phyloP scores from a whole-genome alignment of 2,113 vertebrate species.

The Morone chrysops region DNA sequence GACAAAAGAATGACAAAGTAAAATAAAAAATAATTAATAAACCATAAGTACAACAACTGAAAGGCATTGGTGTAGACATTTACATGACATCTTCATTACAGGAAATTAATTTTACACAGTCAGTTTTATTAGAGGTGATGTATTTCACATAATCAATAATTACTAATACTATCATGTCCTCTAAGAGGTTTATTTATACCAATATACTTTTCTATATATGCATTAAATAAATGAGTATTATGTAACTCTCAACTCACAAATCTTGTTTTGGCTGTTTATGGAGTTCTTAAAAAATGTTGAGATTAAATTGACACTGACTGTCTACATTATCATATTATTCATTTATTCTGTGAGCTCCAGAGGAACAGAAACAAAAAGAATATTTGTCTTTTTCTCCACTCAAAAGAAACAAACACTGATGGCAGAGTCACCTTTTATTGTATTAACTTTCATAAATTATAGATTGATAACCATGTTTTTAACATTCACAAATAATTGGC shows the following conservation, averaged over 20 bases:
- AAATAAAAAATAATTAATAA: too few species aligned
- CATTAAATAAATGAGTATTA: not conserved
- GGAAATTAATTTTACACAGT: too few species aligned
- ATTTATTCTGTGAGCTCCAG: not conserved
- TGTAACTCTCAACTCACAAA: not conserved
- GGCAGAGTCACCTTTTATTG: constrained; percentile 3
- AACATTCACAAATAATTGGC: not conserved
- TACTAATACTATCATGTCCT: not conserved
- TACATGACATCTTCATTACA: too few species aligned
- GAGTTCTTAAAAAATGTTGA: not conserved
- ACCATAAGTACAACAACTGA: too few species aligned
- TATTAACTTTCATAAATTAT: constrained; percentile 10
- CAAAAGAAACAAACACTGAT: not conserved
- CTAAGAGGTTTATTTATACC: not conserved
- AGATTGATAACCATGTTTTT: constrained; percentile 15
- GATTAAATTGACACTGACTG: not conserved
- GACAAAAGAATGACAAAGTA: too few species aligned
- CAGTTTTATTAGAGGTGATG: too few species aligned
- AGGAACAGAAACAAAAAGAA: constrained; percentile 2
- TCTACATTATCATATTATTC: not conserved
- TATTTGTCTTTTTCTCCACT: not conserved
- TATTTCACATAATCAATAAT: too few species aligned
- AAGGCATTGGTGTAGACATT: too few species aligned
- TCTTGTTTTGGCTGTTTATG: not conserved
- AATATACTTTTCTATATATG: too few species aligned